phyloP scores from a whole-genome alignment of 2,797 vertebrate genomes.

The Denticeps clupeoides region DNA sequence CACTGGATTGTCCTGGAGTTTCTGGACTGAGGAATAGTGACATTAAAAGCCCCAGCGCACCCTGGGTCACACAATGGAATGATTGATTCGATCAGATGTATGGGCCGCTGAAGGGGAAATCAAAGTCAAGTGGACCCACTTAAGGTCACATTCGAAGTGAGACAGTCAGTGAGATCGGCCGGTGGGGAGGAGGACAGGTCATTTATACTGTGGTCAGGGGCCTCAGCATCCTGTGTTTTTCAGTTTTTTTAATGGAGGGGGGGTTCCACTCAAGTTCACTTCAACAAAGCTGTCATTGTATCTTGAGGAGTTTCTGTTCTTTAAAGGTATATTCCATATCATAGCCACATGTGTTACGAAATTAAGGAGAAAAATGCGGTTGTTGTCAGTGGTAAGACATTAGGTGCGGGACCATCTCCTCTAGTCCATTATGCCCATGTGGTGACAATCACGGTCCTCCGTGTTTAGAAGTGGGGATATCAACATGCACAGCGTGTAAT shows the following conservation, averaged over 20 bases:
- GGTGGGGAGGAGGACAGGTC: not conserved
- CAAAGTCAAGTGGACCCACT: slow-evolving; percentile 14
- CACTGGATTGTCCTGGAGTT: slow-evolving; percentile 27
- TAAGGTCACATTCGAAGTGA: slow-evolving; percentile 20
- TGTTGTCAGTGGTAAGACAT: slow-evolving; percentile 22
- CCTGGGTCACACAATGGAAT: slow-evolving; percentile 30
- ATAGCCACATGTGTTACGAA: slow-evolving; percentile 12
- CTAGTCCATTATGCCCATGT: slow-evolving; percentile 26
- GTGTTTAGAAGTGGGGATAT: slow-evolving; percentile 34
- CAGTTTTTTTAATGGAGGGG: too few species aligned
- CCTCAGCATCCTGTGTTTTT: not conserved
- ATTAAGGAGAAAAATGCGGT: slow-evolving; percentile 3
- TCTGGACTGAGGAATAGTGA: slow-evolving; percentile 20
- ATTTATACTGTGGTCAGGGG: slow-evolving; percentile 2
- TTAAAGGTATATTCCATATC: slow-evolving; percentile 12
- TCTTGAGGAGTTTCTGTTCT: too few species aligned
- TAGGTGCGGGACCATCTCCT: slow-evolving; percentile 9
- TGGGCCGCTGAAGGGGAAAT: slow-evolving; percentile 2
- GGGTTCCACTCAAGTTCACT: too few species aligned
- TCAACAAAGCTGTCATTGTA: too few species aligned
- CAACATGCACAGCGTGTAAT: slow-evolving; percentile 42
- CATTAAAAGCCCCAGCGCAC: slow-evolving; percentile 20
- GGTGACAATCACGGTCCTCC: slow-evolving; percentile 24
- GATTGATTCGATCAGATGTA: slow-evolving; percentile 39
- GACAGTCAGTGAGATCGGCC: slow-evolving; percentile 9